Evolutionary conservation across 1,140 invertebrate species (phyloP).

Genomic region (Zaprionus tsacasi): DNA sequence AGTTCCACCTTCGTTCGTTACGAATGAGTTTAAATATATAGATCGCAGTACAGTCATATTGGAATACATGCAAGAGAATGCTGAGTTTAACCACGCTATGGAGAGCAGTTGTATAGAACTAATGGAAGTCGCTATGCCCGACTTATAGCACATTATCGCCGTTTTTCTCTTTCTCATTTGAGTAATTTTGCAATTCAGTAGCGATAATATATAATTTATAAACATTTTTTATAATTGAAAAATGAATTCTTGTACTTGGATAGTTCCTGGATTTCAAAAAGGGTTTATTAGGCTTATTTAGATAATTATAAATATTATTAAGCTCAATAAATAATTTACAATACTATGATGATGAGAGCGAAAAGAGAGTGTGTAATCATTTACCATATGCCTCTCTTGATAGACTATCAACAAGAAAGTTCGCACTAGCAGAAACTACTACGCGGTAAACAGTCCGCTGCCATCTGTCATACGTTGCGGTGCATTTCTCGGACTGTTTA

Average conservation of each 20-base stretch:
- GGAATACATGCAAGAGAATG: slow-evolving; percentile 54
- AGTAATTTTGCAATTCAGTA: too few species aligned
- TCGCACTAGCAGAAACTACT: background rate
- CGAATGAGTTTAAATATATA: slow-evolving; percentile 69
- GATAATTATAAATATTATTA: background rate
- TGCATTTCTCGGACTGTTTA: background rate
- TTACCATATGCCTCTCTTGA: background rate
- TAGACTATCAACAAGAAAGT: background rate
- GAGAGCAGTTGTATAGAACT: slow-evolving; percentile 60
- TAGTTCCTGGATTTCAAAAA: background rate
- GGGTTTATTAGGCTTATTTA: background rate
- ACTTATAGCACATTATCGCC: background rate
- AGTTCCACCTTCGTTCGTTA: slow-evolving; percentile 57
- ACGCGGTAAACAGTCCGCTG: slow-evolving; percentile 30
- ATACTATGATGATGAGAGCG: background rate
- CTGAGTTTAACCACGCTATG: slow-evolving; percentile 51
- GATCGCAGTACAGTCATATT: slow-evolving; percentile 59
- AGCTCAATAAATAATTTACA: background rate
- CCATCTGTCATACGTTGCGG: background rate
- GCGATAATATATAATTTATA: background rate
- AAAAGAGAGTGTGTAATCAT: too few species aligned
- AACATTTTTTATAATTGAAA: background rate
- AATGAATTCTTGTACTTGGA: background rate
- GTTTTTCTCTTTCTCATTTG: background rate
- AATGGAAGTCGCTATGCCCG: slow-evolving; percentile 53